phyloP scores from a whole-genome alignment of 2,113 vertebrate species.

The Zapus hudsonius region DNA sequence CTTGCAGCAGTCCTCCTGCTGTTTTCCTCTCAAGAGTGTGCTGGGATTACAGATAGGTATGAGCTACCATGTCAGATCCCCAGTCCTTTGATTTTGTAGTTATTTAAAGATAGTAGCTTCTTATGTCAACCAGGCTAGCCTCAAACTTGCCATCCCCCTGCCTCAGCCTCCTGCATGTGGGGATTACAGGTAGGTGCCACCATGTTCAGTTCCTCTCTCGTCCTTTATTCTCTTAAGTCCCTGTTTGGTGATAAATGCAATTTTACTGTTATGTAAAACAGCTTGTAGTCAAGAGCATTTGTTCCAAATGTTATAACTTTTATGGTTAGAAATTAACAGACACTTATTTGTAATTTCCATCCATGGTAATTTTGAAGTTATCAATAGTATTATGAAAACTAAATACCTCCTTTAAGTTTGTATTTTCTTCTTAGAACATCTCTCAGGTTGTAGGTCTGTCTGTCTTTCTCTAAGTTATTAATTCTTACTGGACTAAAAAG shows the following conservation, averaged over 20 bases:
- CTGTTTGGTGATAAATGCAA: background rate
- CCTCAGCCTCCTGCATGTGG: background rate
- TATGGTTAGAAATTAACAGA: background rate
- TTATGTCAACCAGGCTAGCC: background rate
- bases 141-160: background rate
- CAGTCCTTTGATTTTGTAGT: background rate
- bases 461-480: background rate
- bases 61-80: background rate
- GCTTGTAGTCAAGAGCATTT: background rate
- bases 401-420: background rate
- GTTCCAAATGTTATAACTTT: background rate
- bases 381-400: constrained; percentile 17
- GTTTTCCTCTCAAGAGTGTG: too few relatives aligned
- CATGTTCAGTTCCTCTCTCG: background rate
- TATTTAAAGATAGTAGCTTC: background rate
- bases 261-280: background rate
- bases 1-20: background rate
- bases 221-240: background rate
- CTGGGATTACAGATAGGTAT: background rate
- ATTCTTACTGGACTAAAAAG: background rate
- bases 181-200: too few relatives aligned
- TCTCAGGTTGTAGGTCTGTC: background rate
- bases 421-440: constrained; percentile 39
- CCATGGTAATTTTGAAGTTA: background rate
- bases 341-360: background rate